Base-by-base conservation (phyloP, 2,888 invertebrate genomes). In the Leptinotarsa rubiginosa region DNA sequence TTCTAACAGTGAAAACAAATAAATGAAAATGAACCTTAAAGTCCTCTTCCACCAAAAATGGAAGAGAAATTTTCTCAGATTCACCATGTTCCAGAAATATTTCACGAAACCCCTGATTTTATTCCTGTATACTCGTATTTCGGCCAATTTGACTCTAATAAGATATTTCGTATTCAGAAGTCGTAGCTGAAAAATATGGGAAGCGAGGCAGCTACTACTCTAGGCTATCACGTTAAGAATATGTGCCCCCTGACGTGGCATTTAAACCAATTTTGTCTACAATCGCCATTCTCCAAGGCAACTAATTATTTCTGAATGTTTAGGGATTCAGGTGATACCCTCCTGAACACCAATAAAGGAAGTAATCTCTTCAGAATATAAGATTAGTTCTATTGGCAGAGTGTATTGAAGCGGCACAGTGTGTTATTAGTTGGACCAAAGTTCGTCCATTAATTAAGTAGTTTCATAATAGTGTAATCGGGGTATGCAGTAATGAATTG, bases 151-250 rank as follows among this genome's bases (percentile, higher is more conserved):
- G 70, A 66, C 62, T 62, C n/a, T 74, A 74, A 74, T 74, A 54
- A 74, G 70, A 70, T 66, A 68, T 74, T 78, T 75, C 70, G 76
- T 78, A 78, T 78, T 76, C 77, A 65, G 65, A 22, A 22, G 31
- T 69, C 73, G 74, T 56, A 47, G n/a, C 47, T 69, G 75, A 75
- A 74, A 77, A 75, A 77, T 75, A 75, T 68, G 75, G 70, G 54
- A 68, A 73, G 69, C 66, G 65, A 50, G 50, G 47, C 70, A 65
- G 72, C 69, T 71, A 75, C 69, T 73, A 59, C 65, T 67, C 22
- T 16, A 41, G n/a, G 50, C 41, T 13, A 50, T 64, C 65, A 31
- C 62, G 67, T 49, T 49, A 64, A 70, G 69, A 70, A 71, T 75
- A 70, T 76, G 50, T 72, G 47, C 69, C 59, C 72, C 59, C 69